Conservation (phyloP, 1,140 invertebrate genomes). For the Euwallacea similis region DNA sequence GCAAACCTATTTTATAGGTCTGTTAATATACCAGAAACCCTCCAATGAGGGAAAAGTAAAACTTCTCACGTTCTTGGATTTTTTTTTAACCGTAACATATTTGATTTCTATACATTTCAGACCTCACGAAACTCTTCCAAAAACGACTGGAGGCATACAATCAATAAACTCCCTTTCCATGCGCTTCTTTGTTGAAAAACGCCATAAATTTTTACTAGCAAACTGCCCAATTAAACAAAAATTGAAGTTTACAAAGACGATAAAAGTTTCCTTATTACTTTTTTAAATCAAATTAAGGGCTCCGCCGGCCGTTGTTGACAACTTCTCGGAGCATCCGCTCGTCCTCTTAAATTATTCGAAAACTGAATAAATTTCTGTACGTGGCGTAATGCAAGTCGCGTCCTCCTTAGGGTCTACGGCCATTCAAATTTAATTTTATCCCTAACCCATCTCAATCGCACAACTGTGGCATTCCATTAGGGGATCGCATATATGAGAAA, state of each 20-base stretch:
- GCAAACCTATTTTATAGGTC: no score
- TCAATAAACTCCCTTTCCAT: no score
- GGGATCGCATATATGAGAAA: slow-evolving; percentile 19
- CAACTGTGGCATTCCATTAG: no score
- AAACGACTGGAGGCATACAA: no score
- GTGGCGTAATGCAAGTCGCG: neutral
- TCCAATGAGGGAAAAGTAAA: no score
- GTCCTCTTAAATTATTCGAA: neutral
- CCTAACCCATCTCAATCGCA: slow-evolving; percentile 3
- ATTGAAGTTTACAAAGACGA: neutral
- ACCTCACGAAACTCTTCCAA: no score
- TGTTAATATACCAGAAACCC: no score
- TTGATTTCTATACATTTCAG: no score
- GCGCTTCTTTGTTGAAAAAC: neutral
- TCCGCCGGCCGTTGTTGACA: slow-evolving; percentile 5
- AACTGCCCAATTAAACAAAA: slow-evolving; percentile 1
- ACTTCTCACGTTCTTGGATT: no score
- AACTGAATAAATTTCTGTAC: neutral
- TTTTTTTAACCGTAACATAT: no score
- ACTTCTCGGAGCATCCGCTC: neutral
- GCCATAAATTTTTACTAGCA: neutral
- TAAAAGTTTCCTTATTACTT: neutral
- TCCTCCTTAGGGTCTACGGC: no score
- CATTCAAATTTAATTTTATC: slow-evolving; percentile 2
- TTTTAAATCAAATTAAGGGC: slow-evolving; percentile 1